Base-by-base conservation (phyloP, 2,888 invertebrate genomes). In the Syritta pipiens region DNA sequence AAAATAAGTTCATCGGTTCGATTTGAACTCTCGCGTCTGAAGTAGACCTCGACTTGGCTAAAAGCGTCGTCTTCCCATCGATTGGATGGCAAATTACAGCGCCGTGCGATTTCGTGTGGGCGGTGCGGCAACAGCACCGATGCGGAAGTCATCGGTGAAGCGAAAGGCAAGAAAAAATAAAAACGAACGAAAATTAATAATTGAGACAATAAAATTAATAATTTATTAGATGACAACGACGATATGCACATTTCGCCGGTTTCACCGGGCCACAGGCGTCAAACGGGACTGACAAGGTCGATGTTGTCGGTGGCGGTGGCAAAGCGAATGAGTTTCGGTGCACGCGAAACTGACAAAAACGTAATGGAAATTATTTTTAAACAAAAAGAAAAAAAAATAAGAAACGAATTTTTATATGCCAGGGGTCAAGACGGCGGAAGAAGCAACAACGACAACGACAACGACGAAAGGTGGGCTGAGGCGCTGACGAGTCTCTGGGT, bases 1-100 rank as follows among this genome's bases (percentile, higher is more conserved):
- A 60, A 60, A 60, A 69, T 59, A 69, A 59, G 59, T 69, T 69
- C 69, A 69, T 69, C 32, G 59, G 59, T 59, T 69, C 51, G 69
- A 9, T 20, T 59, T 59, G 69, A 69, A 69, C 69, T 49, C 32
- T n/a, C n/a, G n/a, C n/a, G 7, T 4, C 44, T 20, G 22, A 10
- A 22, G 20, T 12, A 10, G 37, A 35, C 49, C 28, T 22, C 51
- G 22, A 28, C 37, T 42, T 42, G 19, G 19, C 42, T 24, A 28
- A 63, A 32, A 63, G 22, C 30, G 17, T n/a, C n/a, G n/a, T n/a
- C n/a, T n/a, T n/a, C n/a, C n/a, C 1, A 44, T 65, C 26, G n/a
- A n/a, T n/a, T n/a, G n/a, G n/a, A 30, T 32, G 42, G 44, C 32
- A 65, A 53, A 65, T 46, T 65, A 55, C 65, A 55, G 53, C 65